Evolutionary conservation across 2,113 vertebrate genomes (phyloP).

Genomic region (Budorcas taxicolor): DNA sequence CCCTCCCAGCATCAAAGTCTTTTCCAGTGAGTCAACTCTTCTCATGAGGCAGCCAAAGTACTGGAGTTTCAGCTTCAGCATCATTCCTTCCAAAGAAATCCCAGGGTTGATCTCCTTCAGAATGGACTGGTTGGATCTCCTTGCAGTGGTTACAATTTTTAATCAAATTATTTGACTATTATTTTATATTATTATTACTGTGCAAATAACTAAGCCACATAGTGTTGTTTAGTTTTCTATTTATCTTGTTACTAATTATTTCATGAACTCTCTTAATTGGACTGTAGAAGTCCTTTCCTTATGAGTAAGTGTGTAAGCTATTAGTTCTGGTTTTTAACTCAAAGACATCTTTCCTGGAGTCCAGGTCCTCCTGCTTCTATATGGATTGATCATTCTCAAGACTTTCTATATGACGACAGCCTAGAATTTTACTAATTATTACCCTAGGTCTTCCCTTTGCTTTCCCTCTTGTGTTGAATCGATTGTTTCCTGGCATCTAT

Average conservation of each 20-base stretch:
- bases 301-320: not conserved
- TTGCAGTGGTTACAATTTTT: not conserved
- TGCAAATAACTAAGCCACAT: not conserved
- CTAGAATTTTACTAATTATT: not conserved
- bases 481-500: not conserved
- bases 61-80: too few relatives aligned
- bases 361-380: not conserved
- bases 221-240: not conserved
- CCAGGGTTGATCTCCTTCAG: too few relatives aligned
- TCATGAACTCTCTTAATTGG: not conserved
- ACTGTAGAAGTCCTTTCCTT: not conserved
- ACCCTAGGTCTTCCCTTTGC: not conserved
- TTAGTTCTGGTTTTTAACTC: not conserved
- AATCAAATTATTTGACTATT: not conserved
- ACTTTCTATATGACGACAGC: not conserved
- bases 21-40: too few relatives aligned
- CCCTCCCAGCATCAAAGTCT: too few relatives aligned
- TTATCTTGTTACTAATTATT: constrained; percentile 7
- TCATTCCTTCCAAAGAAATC: too few relatives aligned
- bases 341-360: not conserved
- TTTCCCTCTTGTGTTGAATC: not conserved
- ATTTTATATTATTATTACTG: not conserved
- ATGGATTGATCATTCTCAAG: not conserved
- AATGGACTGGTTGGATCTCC: too few relatives aligned
- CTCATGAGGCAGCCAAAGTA: too few relatives aligned